phyloP scores from a whole-genome alignment of 2,888 invertebrate species.

The Philonicus albiceps region DNA sequence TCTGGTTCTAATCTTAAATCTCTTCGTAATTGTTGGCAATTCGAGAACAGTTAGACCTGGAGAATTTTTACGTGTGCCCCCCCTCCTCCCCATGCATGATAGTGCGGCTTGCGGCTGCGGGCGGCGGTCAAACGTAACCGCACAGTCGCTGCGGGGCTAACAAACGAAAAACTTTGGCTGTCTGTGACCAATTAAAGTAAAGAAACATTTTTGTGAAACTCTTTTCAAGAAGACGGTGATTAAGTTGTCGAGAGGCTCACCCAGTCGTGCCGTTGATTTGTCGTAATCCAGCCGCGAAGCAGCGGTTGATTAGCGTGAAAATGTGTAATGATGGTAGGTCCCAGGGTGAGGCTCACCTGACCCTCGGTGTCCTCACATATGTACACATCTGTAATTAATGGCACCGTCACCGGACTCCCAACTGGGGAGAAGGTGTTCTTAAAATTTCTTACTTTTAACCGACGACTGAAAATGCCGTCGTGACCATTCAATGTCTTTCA shows the following conservation, averaged over 20 bases:
- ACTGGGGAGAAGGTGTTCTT: background rate
- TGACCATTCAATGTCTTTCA: background rate
- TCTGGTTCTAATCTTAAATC: background rate
- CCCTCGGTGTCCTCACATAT: background rate
- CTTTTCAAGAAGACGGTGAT: background rate
- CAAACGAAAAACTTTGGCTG: background rate
- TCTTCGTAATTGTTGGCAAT: constrained; percentile 11
- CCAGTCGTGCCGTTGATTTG: background rate
- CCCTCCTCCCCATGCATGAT: background rate
- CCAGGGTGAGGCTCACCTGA: background rate
- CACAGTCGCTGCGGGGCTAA: background rate
- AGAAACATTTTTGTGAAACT: background rate
- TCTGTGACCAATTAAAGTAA: constrained; percentile 3
- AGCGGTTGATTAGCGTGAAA: background rate
- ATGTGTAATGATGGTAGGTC: constrained; percentile 13
- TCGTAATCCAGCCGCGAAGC: background rate
- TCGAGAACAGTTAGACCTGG: background rate
- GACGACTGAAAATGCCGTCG: background rate
- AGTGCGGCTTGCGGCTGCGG: background rate
- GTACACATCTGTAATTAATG: background rate
- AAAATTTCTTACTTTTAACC: background rate
- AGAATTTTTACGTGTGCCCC: background rate
- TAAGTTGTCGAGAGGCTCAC: background rate
- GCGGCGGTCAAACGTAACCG: background rate
- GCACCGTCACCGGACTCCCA: background rate